These are phyloP conservation scores for Drosophila paulistorum DNA, from an alignment of 1,140 invertebrate species.

Conservation along the genomic window DNA sequence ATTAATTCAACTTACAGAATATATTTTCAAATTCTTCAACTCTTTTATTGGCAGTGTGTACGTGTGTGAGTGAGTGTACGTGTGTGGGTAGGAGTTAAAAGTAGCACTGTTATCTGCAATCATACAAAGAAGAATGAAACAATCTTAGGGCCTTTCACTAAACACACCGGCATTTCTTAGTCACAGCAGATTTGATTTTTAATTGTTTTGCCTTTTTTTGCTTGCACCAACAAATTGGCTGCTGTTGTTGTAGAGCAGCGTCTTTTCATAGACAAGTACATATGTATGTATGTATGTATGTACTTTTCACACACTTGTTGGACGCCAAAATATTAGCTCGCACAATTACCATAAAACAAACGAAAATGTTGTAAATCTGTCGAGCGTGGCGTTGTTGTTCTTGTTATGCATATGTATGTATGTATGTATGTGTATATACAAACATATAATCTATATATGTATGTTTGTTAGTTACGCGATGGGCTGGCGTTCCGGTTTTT, in stretches of 20 bases:
- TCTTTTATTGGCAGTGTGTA: conserved; percentile 2
- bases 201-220: background rate
- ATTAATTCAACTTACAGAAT: conserved; percentile 4
- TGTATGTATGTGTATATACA: conserved; percentile 11
- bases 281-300: background rate
- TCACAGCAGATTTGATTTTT: background rate
- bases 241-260: background rate
- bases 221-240: background rate
- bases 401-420: conserved; percentile 15
- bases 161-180: conserved; percentile 3
- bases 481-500: conserved; percentile 8
- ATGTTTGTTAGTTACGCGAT: conserved; percentile 14
- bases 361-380: conserved; percentile 16
- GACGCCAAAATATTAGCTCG: conserved; percentile 17
- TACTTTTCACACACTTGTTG: conserved; percentile 21
- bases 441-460: background rate
- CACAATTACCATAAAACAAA: conserved; percentile 24
- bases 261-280: background rate
- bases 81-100: background rate
- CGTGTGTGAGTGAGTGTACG: background rate
- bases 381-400: conserved; percentile 19
- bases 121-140: conserved; percentile 9
- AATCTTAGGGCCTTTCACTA: conserved; percentile 1
- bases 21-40: conserved; percentile 1
- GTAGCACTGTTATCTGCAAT: conserved; percentile 1